Base-by-base conservation (phyloP, 2,113 vertebrate species). In the Leucosticte australis region DNA sequence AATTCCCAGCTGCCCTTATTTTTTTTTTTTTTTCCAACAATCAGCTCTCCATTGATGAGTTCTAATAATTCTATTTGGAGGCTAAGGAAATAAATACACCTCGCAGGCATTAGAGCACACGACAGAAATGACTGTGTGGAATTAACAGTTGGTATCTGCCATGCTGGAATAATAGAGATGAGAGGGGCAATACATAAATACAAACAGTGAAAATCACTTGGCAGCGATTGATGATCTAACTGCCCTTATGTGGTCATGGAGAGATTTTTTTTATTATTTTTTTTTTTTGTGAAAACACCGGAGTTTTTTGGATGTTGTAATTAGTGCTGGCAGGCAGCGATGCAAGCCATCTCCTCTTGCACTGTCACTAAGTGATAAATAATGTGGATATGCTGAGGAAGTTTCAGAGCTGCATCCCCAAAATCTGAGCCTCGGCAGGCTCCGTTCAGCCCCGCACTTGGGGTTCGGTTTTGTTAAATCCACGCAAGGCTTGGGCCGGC, bases 41-140 rank as follows among this genome's bases (percentile, higher is more conserved):
- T 53, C 24, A 71, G 7, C 26, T 57, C 37, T 41, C 78, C n/a
- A 82, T 82, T 89, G 89, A 59, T 78, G 49, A 85, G 44, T 79
- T 91, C 41, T 73, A 76, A 57, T 82, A 84, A 87, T 57, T 79
- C 42, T 87, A 1, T 82, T 87, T n/a, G 55, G 65, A 91, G 41
- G n/a, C 49, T 87, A 49, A 94, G 84, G 17, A 78, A 93, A 87
- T 83, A 92, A 92, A 94, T 81, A 35, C 19, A 87, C 49, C 44
- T 71, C 30, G 2, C 63, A 63, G 68, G 49, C 63, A 15, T 70
- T 39, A 57, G 37, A 86, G 67, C 52, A 63, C n/a, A 42, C 2
- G 52, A 15, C 57, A 79, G 87, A 87, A 91, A 65, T 73, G 37
- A 23, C 70, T 62, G 28, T 2, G 1, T 22, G 33, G 18, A 17